Evolutionary conservation across 2,113 vertebrate species (phyloP).

Genomic region (Catharus bicknelli): DNA sequence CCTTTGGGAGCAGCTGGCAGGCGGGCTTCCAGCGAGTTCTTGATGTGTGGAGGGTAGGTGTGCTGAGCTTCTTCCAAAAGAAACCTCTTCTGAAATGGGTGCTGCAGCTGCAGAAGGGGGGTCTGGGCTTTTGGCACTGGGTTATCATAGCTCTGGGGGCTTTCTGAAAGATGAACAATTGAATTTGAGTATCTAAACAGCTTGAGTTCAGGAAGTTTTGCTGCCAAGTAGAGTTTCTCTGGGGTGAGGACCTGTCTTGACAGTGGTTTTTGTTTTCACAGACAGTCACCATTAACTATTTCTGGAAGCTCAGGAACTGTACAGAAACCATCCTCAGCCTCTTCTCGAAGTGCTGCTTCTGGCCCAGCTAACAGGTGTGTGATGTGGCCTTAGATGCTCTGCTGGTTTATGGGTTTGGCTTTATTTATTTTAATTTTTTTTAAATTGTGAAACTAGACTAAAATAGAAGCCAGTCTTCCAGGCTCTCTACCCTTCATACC

Average conservation of each 20-base stretch:
- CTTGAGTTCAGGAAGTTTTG: not conserved
- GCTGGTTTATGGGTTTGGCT: fast-evolving
- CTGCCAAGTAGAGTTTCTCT: not conserved
- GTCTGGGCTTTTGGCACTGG: not conserved
- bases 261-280: conserved; percentile 24
- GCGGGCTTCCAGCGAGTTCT: conserved; percentile 88
- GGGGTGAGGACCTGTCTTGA: not conserved
- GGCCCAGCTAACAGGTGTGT: conserved; percentile 56
- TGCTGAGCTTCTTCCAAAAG: not conserved
- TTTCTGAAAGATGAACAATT: not conserved
- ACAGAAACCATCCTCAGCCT: conserved; percentile 67
- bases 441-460: not conserved
- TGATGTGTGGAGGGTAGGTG: conserved; percentile 92
- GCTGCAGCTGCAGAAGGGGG: not conserved
- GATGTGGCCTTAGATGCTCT: not conserved
- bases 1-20: conserved; percentile 80
- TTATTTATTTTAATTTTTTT: not conserved
- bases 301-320: conserved; percentile 69
- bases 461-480: not conserved
- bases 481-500: not conserved
- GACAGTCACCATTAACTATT: conserved; percentile 68
- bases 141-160: not conserved
- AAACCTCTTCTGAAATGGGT: not conserved
- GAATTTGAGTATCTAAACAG: not conserved
- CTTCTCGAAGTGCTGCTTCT: conserved; percentile 60